Evolutionary conservation across 2,113 vertebrate genomes (phyloP), one percentile per base, ranked within the genome.

Genomic region (Rhinopomastus cyanomelas): DNA sequence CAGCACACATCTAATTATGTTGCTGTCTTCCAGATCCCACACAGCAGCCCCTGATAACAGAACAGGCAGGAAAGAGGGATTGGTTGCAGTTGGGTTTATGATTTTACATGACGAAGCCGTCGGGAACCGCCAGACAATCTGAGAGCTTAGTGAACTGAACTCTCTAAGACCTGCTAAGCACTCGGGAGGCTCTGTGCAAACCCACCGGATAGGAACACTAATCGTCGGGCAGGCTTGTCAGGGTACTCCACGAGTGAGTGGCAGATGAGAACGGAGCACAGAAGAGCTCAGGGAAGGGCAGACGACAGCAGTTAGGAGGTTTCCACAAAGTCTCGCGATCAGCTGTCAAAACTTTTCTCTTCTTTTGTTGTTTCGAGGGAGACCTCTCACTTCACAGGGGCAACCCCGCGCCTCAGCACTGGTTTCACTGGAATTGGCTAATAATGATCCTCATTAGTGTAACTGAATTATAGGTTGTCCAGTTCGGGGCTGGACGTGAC

Each of bases 101-200:
- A 92, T 93, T 94, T 91, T 89, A 82, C 51, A 84, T 95, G 89
- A 96, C 93, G 83, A 95, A 95, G 86, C 89, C 95, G 46, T 84
- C 62, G 42, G 90, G 89, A 85, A 89, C 87, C 80, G 67, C 26
- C 92, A 93, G 85, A 34, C 83, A 90, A 90, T 87, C 88, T 87
- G 81, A 93, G 86, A 83, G 84, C 92, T 94, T 92, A 92, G 88
- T 85, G 76, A 92, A 69, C 85, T 88, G 91, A 90, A 95, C 79
- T 93, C 76, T 92, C 51, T 94, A 93, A 95, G 85, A 93, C 89
- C 81, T 87, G 92, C 42, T 93, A 94, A 95, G 90, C 32, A 94
- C 81, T 89, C 89, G 46, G 72, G 76, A 94, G 93, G 73, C 85
- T 81, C 93, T 90, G 62, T 77, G 90, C 94, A 96, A 93, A 89